A percentile compares a stretch with the other conserved stretches of the same genome.
Conservation (phyloP, 2,888 invertebrate genomes). For the Meta bourneti region DNA sequence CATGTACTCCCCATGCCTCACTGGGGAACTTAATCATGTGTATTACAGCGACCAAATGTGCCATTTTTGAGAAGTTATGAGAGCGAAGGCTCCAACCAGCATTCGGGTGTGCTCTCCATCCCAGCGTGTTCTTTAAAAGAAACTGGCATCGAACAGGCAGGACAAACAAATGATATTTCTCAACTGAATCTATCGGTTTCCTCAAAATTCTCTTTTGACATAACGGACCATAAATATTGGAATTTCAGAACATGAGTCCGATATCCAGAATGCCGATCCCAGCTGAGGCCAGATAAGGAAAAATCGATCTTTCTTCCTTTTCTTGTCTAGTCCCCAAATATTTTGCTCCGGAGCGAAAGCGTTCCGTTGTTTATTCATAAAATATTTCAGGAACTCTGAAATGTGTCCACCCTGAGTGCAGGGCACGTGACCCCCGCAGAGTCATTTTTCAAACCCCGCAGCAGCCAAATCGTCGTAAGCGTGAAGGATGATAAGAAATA, state of each 20-base stretch:
- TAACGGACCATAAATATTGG: constrained; percentile 56
- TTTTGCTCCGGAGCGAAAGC: constrained; percentile 6
- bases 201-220: constrained; percentile 36
- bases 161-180: constrained; percentile 18
- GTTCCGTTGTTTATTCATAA: constrained; percentile 37
- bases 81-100: background rate
- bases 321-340: background rate
- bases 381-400: constrained; percentile 33
- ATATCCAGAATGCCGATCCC: constrained; percentile 29
- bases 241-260: constrained; percentile 41
- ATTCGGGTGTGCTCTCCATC: too few relatives aligned
- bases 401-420: background rate
- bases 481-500: constrained; percentile 2
- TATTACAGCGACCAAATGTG: background rate
- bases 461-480: background rate
- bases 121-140: background rate
- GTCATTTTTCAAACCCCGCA: constrained; percentile 18
- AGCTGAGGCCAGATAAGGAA: constrained; percentile 42
- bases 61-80: background rate
- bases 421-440: background rate
- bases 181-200: constrained; percentile 37
- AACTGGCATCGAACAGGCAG: background rate
- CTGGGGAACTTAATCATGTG: background rate
- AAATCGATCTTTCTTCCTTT: constrained; percentile 21
- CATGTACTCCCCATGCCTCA: background rate